Evolutionary conservation across 2,113 vertebrate species (phyloP).

Genomic region (Pungitius pungitius): DNA sequence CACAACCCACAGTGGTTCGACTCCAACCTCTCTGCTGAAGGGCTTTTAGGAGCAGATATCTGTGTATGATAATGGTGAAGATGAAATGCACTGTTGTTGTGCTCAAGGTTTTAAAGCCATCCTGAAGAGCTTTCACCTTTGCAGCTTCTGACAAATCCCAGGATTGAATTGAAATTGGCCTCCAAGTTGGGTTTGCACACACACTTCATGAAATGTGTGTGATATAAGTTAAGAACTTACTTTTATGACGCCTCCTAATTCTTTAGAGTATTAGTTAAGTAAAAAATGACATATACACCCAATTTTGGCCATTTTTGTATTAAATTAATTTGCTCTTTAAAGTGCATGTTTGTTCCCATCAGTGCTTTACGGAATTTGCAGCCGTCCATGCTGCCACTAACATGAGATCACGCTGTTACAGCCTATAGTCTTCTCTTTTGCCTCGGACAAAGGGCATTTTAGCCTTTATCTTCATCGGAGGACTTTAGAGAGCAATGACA

Average conservation of each 20-base stretch:
- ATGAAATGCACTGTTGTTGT: constrained; percentile 7
- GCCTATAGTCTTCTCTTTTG: constrained; percentile 53
- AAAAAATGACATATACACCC: constrained; percentile 38
- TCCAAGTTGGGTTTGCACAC: constrained; percentile 79
- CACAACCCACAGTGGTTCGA: constrained; percentile 56
- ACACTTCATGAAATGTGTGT: constrained; percentile 48
- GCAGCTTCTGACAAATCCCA: constrained; percentile 8
- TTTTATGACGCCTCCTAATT: constrained; percentile 36
- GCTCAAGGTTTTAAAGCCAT: background rate
- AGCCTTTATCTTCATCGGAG: constrained; percentile 70
- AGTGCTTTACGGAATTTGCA: constrained; percentile 8
- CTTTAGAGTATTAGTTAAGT: constrained; percentile 35
- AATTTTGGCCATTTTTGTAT: constrained; percentile 25
- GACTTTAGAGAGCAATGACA: constrained; percentile 71
- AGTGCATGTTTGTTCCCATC: constrained; percentile 36
- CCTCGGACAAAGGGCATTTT: constrained; percentile 66
- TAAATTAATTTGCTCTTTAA: constrained; percentile 29
- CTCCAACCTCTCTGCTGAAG: constrained; percentile 33
- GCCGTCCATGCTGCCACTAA: constrained; percentile 38
- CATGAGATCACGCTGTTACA: constrained; percentile 55
- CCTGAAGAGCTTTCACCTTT: background rate
- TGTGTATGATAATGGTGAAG: constrained; percentile 1
- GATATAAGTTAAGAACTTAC: constrained; percentile 39
- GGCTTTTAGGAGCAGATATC: constrained; percentile 6
- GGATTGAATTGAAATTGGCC: constrained; percentile 77